phyloP scores from a whole-genome alignment of 2,113 vertebrate species.

The Lasiurus cinereus region DNA sequence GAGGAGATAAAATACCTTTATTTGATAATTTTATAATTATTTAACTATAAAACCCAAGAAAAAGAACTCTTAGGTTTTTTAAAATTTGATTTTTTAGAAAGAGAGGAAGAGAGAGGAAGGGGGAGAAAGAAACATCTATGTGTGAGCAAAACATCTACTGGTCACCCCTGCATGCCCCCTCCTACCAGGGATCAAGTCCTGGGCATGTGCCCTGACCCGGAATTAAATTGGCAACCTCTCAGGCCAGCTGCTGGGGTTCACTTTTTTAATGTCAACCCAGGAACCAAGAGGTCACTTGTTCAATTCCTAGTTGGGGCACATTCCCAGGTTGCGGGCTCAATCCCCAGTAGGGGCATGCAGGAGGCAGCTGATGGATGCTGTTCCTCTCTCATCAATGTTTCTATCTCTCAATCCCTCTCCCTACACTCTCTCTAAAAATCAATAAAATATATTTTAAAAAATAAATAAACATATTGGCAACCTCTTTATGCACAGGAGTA shows the following conservation, averaged over 20 bases:
- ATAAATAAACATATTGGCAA: background rate
- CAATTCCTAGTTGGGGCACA: too few relatives aligned
- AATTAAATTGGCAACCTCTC: background rate
- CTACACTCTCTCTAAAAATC: too few relatives aligned
- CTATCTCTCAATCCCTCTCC: too few relatives aligned
- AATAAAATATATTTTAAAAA: too few relatives aligned
- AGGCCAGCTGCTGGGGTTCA: background rate
- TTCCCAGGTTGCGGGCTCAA: too few relatives aligned
- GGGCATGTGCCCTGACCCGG: background rate
- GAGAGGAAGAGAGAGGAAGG: background rate
- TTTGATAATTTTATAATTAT: slow-evolving; percentile 16
- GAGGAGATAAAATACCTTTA: slow-evolving; percentile 28
- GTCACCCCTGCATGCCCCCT: background rate
- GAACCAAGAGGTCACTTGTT: too few relatives aligned
- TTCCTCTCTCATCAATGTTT: too few relatives aligned
- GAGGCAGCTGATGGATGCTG: too few relatives aligned
- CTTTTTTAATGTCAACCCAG: too few relatives aligned
- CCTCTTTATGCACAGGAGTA: background rate
- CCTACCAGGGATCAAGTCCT: background rate
- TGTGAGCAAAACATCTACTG: background rate
- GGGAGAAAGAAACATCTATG: background rate
- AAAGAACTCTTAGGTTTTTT: slow-evolving; percentile 39
- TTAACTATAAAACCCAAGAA: slow-evolving; percentile 31
- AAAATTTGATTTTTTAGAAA: background rate
- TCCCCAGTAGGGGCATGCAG: too few relatives aligned